phyloP scores from a whole-genome alignment of 2,888 invertebrate genomes.

The Watsonalla binaria region DNA sequence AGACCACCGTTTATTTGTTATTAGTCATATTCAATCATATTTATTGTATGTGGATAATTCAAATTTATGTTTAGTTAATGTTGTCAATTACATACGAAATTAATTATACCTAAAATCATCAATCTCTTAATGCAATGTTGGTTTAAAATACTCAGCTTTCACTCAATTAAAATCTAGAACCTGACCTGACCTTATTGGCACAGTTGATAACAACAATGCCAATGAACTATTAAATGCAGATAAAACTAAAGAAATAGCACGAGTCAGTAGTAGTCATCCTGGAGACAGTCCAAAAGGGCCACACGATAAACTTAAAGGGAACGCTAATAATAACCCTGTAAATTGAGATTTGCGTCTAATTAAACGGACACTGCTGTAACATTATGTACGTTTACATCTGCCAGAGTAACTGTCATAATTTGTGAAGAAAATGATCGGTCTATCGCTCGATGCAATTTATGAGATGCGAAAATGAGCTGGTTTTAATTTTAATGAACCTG shows the following conservation, averaged over 20 bases:
- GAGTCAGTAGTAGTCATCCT: slow-evolving; percentile 27
- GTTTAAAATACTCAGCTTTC: no score
- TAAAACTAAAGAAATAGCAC: neutral
- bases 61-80: no score
- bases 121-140: no score
- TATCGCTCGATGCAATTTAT: slow-evolving; percentile 6
- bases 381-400: slow-evolving; percentile 23
- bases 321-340: slow-evolving; percentile 44
- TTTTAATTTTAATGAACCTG: slow-evolving; percentile 3
- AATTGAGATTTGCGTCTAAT: slow-evolving; percentile 53
- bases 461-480: slow-evolving; percentile 4
- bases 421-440: slow-evolving; percentile 25
- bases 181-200: neutral
- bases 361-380: slow-evolving; percentile 29
- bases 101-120: no score
- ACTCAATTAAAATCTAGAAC: no score
- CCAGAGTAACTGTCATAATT: slow-evolving; percentile 25
- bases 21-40: no score
- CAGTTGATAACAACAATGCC: neutral
- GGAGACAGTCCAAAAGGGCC: slow-evolving; percentile 42
- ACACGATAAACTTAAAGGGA: slow-evolving; percentile 36
- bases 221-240: neutral
- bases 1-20: no score
- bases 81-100: no score
- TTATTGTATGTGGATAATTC: no score